phyloP scores from a whole-genome alignment of 2,113 vertebrate species.

The Pao palembangensis region DNA sequence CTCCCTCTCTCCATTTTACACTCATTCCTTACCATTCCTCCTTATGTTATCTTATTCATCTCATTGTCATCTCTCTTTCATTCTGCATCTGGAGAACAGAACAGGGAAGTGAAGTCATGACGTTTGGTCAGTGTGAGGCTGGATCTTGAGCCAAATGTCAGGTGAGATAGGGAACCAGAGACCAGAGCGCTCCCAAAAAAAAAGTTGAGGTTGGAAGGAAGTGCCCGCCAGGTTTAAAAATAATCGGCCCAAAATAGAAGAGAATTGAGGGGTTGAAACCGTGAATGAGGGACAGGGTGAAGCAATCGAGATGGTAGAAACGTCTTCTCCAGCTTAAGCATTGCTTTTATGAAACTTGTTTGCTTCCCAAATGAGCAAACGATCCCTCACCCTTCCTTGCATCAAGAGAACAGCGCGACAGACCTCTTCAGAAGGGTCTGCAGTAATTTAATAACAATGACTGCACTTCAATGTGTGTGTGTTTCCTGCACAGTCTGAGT shows the following conservation, averaged over 20 bases:
- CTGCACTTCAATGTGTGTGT: background rate
- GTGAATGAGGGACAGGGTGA: slow-evolving; percentile 40
- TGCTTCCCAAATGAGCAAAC: background rate
- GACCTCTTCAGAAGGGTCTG: background rate
- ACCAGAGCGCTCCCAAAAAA: slow-evolving; percentile 15
- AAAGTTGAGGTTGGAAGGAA: slow-evolving; percentile 26
- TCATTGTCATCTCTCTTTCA: slow-evolving; percentile 7
- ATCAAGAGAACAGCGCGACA: background rate
- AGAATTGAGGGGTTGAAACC: slow-evolving; percentile 14
- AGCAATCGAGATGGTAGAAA: background rate
- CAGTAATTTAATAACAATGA: background rate
- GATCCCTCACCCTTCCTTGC: background rate
- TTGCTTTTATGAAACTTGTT: too few relatives aligned
- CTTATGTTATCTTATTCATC: slow-evolving; percentile 31
- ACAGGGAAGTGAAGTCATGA: slow-evolving; percentile 67
- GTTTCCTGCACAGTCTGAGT: slow-evolving; percentile 14
- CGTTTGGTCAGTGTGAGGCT: slow-evolving; percentile 56
- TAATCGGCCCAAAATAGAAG: slow-evolving; percentile 49
- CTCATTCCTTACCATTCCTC: slow-evolving; percentile 22
- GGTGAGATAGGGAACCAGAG: slow-evolving; percentile 30
- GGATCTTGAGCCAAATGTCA: slow-evolving; percentile 54
- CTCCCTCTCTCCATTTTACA: background rate
- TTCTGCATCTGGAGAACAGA: slow-evolving; percentile 56
- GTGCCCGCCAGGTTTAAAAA: slow-evolving; percentile 21
- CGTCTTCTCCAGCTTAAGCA: too few relatives aligned